Evolutionary conservation across 1,140 invertebrate genomes (phyloP).

Genomic region (Zelostemma sp.): DNA sequence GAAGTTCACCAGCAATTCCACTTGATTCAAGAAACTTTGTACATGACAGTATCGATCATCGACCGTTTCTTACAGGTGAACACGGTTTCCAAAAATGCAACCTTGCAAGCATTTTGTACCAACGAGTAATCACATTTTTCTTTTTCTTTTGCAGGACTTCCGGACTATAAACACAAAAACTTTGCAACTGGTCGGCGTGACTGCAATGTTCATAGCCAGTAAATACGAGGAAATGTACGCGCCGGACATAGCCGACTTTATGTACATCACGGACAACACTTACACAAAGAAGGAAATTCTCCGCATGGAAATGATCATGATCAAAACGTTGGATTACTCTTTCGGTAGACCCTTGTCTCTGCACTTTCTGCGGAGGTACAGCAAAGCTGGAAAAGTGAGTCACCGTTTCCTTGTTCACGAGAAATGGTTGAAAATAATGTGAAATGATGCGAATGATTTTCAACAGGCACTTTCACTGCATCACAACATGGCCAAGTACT

Average conservation of each 20-base stretch:
- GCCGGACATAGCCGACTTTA: constrained; percentile 90
- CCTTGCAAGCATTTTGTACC: too few species aligned
- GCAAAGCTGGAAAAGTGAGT: constrained; percentile 79
- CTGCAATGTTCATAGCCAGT: constrained; percentile 91
- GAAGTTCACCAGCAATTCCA: constrained; percentile 92
- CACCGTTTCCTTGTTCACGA: not conserved
- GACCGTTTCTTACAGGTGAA: constrained; percentile 92
- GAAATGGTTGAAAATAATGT: constrained; percentile 4
- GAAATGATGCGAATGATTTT: constrained; percentile 4
- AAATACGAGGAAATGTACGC: constrained; percentile 97
- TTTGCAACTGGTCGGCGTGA: constrained; percentile 92
- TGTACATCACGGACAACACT: constrained; percentile 92
- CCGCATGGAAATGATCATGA: constrained; percentile 86
- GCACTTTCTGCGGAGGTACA: constrained; percentile 88
- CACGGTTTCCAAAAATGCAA: too few species aligned
- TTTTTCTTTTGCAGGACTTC: constrained; percentile 63
- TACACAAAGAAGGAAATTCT: constrained; percentile 85
- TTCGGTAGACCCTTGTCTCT: constrained; percentile 88
- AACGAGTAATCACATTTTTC: too few species aligned
- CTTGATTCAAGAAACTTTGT: constrained; percentile 91
- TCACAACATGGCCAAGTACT: constrained; percentile 93
- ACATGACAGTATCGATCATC: constrained; percentile 88
- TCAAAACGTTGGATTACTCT: constrained; percentile 82
- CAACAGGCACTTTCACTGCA: constrained; percentile 73
- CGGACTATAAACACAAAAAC: constrained; percentile 75